Evolutionary conservation across 2,797 vertebrate species (phyloP).

Genomic region (Lacerta agilis): DNA sequence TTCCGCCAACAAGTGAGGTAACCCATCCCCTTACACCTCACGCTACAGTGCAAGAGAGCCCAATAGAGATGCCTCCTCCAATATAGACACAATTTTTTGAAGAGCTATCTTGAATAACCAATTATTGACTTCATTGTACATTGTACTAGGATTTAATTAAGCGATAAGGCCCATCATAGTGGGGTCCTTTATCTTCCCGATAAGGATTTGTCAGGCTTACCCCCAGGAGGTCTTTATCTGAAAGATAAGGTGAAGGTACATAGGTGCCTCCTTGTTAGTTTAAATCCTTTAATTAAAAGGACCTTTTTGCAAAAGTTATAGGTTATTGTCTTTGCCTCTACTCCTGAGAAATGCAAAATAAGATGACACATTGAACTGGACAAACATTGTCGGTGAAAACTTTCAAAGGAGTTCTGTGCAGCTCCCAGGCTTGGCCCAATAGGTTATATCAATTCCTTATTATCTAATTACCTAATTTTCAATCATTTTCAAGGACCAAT

Average conservation of each 20-base stretch:
- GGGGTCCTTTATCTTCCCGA: slow-evolving; percentile 69
- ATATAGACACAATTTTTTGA: slow-evolving; percentile 49
- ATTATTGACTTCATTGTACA: slow-evolving; percentile 73
- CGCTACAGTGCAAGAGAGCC: slow-evolving; percentile 17
- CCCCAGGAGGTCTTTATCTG: slow-evolving; percentile 71
- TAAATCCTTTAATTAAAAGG: slow-evolving; percentile 69
- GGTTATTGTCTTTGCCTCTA: slow-evolving; percentile 49
- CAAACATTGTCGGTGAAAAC: not conserved
- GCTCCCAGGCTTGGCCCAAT: not conserved
- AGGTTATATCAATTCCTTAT: not conserved
- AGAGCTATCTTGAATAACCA: slow-evolving; percentile 71
- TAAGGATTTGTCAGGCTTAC: slow-evolving; percentile 75
- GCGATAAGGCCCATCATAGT: slow-evolving; percentile 72
- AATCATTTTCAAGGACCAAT: not conserved
- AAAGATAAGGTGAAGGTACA: slow-evolving; percentile 71
- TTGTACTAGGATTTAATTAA: slow-evolving; percentile 77
- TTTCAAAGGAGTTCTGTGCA: not conserved
- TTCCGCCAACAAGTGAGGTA: slow-evolving; percentile 37
- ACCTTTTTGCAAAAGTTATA: slow-evolving; percentile 57
- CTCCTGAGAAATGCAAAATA: not conserved
- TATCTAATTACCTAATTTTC: not conserved
- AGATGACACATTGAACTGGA: not conserved
- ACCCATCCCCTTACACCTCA: slow-evolving; percentile 17
- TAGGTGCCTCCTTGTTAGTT: slow-evolving; percentile 63
- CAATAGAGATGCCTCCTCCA: slow-evolving; percentile 53